Conservation (phyloP, 2,113 vertebrate species). For the Gnathonemus longibarbis region DNA sequence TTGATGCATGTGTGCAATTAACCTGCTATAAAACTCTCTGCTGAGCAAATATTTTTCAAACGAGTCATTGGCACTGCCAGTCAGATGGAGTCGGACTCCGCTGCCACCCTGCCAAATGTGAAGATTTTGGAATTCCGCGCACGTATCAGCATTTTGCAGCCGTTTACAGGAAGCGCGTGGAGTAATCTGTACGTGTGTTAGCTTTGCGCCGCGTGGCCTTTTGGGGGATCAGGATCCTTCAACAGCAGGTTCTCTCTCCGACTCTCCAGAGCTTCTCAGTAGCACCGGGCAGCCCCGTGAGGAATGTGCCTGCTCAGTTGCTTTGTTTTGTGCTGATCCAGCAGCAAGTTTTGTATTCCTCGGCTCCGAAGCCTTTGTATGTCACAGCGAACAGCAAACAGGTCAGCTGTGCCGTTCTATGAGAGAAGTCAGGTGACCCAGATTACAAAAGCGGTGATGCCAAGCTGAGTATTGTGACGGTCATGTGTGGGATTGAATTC, state of each 20-base stretch:
- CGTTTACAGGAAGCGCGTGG: not conserved
- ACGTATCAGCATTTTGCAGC: not conserved
- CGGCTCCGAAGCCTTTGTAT: slow-evolving; percentile 16
- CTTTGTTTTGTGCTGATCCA: slow-evolving; percentile 31
- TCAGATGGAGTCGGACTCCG: not conserved
- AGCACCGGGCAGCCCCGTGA: not conserved
- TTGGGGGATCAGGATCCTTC: not conserved
- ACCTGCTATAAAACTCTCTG: not conserved
- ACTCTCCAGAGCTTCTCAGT: not conserved
- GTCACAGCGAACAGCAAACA: not conserved
- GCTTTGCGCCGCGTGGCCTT: not conserved
- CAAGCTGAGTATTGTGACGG: not conserved
- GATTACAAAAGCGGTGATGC: not conserved
- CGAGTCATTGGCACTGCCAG: not conserved
- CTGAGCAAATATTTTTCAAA: not conserved
- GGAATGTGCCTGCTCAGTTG: slow-evolving; percentile 30
- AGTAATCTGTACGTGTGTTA: not conserved
- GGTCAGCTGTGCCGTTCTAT: not conserved
- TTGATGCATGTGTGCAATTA: not conserved
- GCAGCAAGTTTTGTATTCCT: slow-evolving; percentile 23
- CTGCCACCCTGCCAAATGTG: not conserved
- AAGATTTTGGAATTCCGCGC: not conserved
- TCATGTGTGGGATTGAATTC: not conserved
- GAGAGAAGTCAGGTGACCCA: not conserved
- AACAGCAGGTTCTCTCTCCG: not conserved